phyloP scores from a whole-genome alignment of 2,797 vertebrate genomes.

The Enteromius thamalakanensis region DNA sequence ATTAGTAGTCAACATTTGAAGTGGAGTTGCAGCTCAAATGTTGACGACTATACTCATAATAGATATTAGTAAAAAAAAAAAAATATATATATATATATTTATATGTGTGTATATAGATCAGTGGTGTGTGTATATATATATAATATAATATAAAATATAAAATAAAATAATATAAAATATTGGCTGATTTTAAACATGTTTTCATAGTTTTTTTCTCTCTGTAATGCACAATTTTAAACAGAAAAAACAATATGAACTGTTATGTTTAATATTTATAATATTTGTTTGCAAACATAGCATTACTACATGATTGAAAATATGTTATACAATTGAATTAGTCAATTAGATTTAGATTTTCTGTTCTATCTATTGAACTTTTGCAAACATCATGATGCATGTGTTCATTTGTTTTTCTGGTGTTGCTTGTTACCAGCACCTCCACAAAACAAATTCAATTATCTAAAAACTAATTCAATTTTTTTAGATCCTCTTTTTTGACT shows the following conservation, averaged over 20 bases:
- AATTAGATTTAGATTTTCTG: background rate
- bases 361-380: background rate
- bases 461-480: no score
- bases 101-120: no score
- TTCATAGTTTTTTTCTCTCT: background rate
- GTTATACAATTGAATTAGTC: background rate
- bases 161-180: no score
- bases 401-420: background rate
- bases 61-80: no score
- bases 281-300: background rate
- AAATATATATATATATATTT: no score
- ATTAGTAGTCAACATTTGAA: background rate
- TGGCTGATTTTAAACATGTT: background rate
- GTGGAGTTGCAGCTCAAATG: background rate
- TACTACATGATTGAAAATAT: background rate
- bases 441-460: background rate
- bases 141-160: no score
- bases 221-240: background rate
- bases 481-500: background rate
- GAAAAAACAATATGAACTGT: background rate
- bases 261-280: background rate
- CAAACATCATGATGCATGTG: no score
- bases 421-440: background rate
- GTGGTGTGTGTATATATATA: no score
- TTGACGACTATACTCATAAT: background rate